These are phyloP conservation scores for Penaeus monodon DNA, from an alignment of 2,888 invertebrate species.

Conservation along the genomic window DNA sequence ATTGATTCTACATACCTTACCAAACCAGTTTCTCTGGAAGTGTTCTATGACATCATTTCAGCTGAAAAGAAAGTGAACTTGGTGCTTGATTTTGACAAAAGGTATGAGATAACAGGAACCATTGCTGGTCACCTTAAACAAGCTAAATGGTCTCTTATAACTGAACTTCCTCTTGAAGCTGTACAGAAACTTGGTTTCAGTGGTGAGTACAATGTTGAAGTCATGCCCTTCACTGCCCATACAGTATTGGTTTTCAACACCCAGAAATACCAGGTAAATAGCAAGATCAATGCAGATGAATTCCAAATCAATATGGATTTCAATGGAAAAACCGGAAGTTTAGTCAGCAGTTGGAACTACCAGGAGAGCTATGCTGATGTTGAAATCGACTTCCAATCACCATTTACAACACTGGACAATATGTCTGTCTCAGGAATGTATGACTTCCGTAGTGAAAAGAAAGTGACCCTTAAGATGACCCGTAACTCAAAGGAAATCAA, in stretches of 20 bases:
- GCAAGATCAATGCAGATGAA: neutral
- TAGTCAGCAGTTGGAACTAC: conserved; percentile 17
- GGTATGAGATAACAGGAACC: too few relatives aligned
- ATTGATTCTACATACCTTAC: conserved; percentile 15
- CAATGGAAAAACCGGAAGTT: neutral
- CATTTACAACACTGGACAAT: neutral
- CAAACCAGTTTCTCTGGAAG: conserved; percentile 26
- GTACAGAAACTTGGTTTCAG: too few relatives aligned
- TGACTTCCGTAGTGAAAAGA: conserved; percentile 33
- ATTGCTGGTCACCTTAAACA: too few relatives aligned
- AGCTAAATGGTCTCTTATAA: too few relatives aligned
- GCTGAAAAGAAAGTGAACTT: neutral
- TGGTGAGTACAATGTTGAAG: too few relatives aligned
- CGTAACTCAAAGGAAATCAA: conserved; percentile 22
- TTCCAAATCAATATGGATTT: conserved; percentile 20
- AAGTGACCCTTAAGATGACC: conserved; percentile 16
- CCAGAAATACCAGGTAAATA: neutral
- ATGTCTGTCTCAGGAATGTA: conserved; percentile 8
- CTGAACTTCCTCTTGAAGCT: too few relatives aligned
- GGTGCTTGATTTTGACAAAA: neutral
- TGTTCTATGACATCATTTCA: conserved; percentile 6
- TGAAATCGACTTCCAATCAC: conserved; percentile 24
- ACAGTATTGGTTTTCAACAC: neutral
- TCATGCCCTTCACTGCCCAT: neutral
- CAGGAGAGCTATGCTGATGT: neutral